Evolutionary conservation across 2,797 vertebrate species (phyloP).

Genomic region (Huso huso): DNA sequence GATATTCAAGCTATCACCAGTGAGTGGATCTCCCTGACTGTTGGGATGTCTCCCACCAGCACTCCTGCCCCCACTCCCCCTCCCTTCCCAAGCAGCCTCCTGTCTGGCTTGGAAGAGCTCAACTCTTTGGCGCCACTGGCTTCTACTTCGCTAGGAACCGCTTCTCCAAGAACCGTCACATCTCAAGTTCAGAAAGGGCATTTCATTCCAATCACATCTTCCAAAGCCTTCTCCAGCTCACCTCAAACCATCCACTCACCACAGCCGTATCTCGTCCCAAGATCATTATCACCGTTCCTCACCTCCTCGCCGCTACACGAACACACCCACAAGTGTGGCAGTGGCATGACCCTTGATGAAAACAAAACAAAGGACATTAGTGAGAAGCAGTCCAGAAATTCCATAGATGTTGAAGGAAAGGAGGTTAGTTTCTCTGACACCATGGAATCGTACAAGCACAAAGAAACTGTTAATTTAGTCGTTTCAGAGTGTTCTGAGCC

Average conservation of each 20-base stretch:
- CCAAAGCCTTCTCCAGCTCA: constrained; percentile 36
- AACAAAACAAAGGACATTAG: constrained; percentile 3
- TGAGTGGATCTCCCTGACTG: constrained; percentile 64
- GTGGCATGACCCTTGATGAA: constrained; percentile 15
- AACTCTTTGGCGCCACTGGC: constrained; percentile 35
- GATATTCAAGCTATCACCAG: constrained; percentile 51
- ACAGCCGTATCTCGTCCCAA: constrained; percentile 27
- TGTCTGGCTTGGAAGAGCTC: constrained; percentile 50
- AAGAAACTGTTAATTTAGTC: constrained; percentile 30
- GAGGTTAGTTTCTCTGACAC: neutral
- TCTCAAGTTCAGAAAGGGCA: constrained; percentile 41
- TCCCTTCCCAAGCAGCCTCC: constrained; percentile 54
- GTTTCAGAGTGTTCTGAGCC: constrained; percentile 25
- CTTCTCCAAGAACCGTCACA: constrained; percentile 23
- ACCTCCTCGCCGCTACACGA: constrained; percentile 31
- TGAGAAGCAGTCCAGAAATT: constrained; percentile 17
- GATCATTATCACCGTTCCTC: constrained; percentile 31
- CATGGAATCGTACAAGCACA: constrained; percentile 12
- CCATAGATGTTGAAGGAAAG: constrained; percentile 20
- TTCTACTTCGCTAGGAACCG: constrained; percentile 24
- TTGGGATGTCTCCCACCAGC: constrained; percentile 42
- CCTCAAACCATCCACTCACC: constrained; percentile 37
- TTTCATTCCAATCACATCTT: constrained; percentile 37
- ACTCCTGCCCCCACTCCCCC: constrained; percentile 48
- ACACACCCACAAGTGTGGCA: constrained; percentile 18